Evolutionary conservation across 2,797 vertebrate species (phyloP).

Genomic region (Anguilla obscura): DNA sequence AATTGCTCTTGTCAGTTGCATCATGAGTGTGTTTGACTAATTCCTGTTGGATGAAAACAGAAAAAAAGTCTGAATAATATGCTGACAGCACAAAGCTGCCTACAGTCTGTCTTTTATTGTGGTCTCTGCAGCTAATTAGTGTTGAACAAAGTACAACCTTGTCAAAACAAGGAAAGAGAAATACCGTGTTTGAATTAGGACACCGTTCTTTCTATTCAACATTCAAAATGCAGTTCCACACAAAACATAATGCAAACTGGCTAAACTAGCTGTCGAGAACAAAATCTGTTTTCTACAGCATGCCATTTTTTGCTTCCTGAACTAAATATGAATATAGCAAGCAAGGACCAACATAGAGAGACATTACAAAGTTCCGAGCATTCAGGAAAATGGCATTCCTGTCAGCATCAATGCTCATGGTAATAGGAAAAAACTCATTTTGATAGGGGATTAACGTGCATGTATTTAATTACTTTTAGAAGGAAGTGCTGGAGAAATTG

Average conservation of each 20-base stretch:
- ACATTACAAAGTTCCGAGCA: background rate
- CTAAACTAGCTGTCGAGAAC: conserved; percentile 12
- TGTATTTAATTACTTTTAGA: background rate
- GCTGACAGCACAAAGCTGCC: conserved; percentile 1
- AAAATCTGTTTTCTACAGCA: background rate
- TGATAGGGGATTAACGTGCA: background rate
- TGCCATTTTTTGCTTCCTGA: background rate
- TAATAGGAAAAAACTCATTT: background rate
- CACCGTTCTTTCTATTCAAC: conserved; percentile 34
- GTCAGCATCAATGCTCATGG: background rate
- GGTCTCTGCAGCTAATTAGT: conserved; percentile 37
- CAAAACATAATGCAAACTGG: conserved; percentile 19
- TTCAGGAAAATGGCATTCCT: background rate
- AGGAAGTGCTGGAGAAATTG: conserved; percentile 29
- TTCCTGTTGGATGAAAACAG: conserved; percentile 71
- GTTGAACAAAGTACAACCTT: conserved; percentile 22
- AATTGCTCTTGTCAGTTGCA: conserved; percentile 80
- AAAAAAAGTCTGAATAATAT: background rate
- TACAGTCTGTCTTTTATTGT: conserved; percentile 11
- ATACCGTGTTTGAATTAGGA: conserved; percentile 20
- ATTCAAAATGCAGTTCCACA: conserved; percentile 7
- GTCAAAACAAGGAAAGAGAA: background rate
- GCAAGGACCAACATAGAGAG: conserved; percentile 15
- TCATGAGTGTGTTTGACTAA: conserved; percentile 93
- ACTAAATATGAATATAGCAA: background rate